Conservation (phyloP, 2,113 vertebrate species). For the Aptenodytes forsteri region DNA sequence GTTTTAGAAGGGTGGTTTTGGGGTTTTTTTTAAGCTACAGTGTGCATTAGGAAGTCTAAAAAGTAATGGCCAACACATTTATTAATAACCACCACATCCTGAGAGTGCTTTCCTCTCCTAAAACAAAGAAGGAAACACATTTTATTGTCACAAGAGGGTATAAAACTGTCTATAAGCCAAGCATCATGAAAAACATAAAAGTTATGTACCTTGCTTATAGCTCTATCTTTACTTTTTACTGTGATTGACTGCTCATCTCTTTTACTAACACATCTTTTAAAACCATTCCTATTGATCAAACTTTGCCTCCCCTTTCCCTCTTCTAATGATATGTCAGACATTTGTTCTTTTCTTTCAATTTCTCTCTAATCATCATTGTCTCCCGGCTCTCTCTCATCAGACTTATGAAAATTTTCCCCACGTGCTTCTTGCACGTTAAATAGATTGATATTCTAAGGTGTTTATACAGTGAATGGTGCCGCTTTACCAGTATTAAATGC, state of each 20-base stretch:
- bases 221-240: not conserved
- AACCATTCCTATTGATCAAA: not conserved
- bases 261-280: not conserved
- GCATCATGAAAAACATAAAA: not conserved
- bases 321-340: not conserved
- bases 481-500: not conserved
- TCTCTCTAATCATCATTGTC: not conserved
- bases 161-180: constrained; percentile 13
- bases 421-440: not conserved
- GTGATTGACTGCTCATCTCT: not conserved
- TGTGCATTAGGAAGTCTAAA: not conserved
- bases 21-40: not conserved
- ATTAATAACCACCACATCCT: not conserved
- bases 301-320: not conserved
- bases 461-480: not conserved
- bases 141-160: not conserved
- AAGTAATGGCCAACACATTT: not conserved
- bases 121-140: not conserved
- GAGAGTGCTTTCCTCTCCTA: not conserved
- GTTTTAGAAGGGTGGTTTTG: not conserved
- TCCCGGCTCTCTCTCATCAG: not conserved
- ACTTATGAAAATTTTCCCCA: accelerated
- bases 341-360: not conserved
- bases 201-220: not conserved
- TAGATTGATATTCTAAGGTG: not conserved